Evolutionary conservation across 2,888 invertebrate species (phyloP).

Genomic region (Eulithis testata): DNA sequence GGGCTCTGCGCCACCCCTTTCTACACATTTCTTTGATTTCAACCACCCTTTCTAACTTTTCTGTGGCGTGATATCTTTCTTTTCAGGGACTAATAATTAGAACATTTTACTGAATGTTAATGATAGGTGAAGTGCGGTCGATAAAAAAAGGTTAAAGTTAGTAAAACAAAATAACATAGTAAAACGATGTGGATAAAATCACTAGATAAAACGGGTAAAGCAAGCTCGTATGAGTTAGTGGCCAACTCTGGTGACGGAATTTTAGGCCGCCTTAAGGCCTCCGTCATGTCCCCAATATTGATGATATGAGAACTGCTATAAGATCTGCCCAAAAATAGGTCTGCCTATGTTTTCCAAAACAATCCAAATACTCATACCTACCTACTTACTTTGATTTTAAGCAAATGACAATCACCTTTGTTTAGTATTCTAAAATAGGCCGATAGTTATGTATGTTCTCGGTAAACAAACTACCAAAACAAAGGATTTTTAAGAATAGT

Average conservation of each 20-base stretch:
- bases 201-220: too few species aligned
- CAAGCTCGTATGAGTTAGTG: too few species aligned
- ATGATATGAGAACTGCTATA: too few species aligned
- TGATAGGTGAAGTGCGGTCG: constrained; percentile 25
- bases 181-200: too few species aligned
- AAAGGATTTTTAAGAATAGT: constrained; percentile 48
- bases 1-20: constrained; percentile 65
- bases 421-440: constrained; percentile 13
- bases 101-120: constrained; percentile 31
- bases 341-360: too few species aligned
- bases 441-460: constrained; percentile 11
- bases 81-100: constrained; percentile 68
- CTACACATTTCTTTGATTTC: constrained; percentile 79
- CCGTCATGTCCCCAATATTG: too few species aligned
- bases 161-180: too few species aligned
- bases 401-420: background rate
- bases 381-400: constrained; percentile 1
- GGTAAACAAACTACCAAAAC: constrained; percentile 39
- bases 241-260: too few species aligned
- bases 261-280: too few species aligned
- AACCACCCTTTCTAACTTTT: constrained; percentile 38
- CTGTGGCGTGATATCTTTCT: constrained; percentile 51
- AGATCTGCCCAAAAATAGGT: too few species aligned
- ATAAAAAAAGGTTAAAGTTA: constrained; percentile 9
- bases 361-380: too few species aligned